phyloP scores from a whole-genome alignment of 1,140 invertebrate genomes.

The Bombus waltoni region DNA sequence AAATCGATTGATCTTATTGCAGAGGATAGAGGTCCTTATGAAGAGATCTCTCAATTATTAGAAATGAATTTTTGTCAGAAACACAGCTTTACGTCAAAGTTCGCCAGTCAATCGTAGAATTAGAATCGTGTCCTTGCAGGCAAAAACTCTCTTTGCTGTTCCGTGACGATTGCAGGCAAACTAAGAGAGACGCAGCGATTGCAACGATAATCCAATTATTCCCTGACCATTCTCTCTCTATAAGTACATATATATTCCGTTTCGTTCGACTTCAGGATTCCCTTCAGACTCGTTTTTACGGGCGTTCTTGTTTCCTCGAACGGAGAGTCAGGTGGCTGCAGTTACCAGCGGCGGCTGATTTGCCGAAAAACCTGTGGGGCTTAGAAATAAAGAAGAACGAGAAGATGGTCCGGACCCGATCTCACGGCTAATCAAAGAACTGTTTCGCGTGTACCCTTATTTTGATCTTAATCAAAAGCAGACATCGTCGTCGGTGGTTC shows the following conservation, averaged over 20 bases:
- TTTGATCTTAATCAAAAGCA: constrained; percentile 41
- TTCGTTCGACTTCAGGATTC: not conserved
- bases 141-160: not conserved
- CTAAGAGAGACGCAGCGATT: constrained; percentile 5
- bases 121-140: not conserved
- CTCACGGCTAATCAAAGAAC: constrained; percentile 27
- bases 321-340: not conserved
- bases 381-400: not conserved
- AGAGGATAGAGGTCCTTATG: no score
- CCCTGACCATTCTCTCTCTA: not conserved
- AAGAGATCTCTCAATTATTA: not conserved
- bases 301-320: not conserved
- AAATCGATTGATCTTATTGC: no score
- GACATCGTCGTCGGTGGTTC: not conserved
- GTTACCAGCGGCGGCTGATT: not conserved
- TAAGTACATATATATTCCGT: not conserved
- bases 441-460: constrained; percentile 36
- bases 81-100: not conserved
- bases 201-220: constrained; percentile 40
- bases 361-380: not conserved
- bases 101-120: not conserved
- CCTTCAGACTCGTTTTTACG: constrained; percentile 13
- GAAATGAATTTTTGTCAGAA: not conserved
- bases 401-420: not conserved
- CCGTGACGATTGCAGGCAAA: not conserved